Evolutionary conservation across 2,888 invertebrate genomes (phyloP).

Genomic region (Tipula lateralis): DNA sequence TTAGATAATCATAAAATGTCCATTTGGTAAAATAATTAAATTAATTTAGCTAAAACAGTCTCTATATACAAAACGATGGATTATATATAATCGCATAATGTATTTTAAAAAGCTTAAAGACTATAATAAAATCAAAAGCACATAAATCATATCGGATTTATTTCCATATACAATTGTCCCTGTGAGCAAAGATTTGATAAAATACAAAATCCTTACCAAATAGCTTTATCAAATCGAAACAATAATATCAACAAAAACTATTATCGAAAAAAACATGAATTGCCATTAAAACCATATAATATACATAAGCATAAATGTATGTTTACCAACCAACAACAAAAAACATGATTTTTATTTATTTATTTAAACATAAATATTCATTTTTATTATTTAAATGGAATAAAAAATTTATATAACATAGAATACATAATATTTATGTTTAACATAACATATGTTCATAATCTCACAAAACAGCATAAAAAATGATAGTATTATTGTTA

Average conservation of each 20-base stretch:
- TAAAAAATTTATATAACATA: background rate
- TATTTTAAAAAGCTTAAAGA: background rate
- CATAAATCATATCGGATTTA: background rate
- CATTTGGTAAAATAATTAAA: background rate
- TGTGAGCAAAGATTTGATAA: background rate
- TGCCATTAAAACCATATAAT: background rate
- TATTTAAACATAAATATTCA: constrained; percentile 1
- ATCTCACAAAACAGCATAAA: background rate
- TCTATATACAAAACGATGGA: too few relatives aligned
- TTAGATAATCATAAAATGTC: background rate
- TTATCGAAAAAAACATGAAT: background rate
- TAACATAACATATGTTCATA: background rate
- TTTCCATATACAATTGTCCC: background rate
- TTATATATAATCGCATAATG: too few relatives aligned
- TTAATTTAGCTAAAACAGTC: too few relatives aligned
- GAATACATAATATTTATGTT: background rate
- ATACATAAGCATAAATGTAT: background rate
- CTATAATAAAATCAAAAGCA: background rate
- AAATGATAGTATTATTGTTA: background rate
- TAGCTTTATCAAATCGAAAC: background rate
- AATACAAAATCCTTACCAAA: background rate
- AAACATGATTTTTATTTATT: background rate
- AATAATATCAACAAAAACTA: background rate
- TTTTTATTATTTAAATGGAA: background rate
- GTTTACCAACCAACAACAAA: background rate